Conservation (phyloP, 2,797 vertebrate species). For the Notoglanidium macrostoma region DNA sequence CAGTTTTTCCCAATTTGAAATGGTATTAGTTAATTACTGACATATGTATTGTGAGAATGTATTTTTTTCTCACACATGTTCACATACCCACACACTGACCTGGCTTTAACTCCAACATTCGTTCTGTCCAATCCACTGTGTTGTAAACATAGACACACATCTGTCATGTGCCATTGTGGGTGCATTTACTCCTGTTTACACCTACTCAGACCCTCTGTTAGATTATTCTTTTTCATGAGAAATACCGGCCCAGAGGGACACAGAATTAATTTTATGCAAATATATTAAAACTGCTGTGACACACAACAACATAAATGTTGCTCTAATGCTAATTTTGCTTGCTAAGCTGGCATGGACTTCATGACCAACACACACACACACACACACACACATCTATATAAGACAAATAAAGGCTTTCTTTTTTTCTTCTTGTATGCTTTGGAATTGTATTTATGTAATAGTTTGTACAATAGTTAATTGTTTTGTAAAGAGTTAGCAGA, state of each 20-base stretch:
- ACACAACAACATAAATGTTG: background rate
- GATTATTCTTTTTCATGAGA: background rate
- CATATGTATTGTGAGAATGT: background rate
- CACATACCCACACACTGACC: background rate
- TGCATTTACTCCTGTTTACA: slow-evolving; percentile 19
- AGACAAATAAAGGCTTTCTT: background rate
- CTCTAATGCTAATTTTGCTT: background rate
- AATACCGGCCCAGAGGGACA: background rate
- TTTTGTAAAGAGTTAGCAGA: too few relatives aligned
- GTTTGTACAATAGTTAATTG: background rate
- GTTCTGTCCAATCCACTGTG: background rate
- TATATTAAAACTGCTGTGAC: background rate
- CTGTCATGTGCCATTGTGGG: slow-evolving; percentile 1
- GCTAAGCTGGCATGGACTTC: background rate
- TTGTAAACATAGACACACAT: slow-evolving; percentile 9
- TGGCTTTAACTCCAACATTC: background rate
- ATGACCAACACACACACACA: background rate
- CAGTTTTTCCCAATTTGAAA: background rate
- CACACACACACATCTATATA: background rate
- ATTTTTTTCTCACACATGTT: background rate
- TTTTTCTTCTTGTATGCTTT: background rate
- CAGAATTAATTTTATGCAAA: slow-evolving; percentile 14
- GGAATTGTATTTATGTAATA: too few relatives aligned
- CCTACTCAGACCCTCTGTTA: background rate
- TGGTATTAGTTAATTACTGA: background rate